Evolutionary conservation across 2,888 invertebrate genomes (phyloP), one percentile per base, ranked within the genome.

Genomic region (Malachius bipustulatus): DNA sequence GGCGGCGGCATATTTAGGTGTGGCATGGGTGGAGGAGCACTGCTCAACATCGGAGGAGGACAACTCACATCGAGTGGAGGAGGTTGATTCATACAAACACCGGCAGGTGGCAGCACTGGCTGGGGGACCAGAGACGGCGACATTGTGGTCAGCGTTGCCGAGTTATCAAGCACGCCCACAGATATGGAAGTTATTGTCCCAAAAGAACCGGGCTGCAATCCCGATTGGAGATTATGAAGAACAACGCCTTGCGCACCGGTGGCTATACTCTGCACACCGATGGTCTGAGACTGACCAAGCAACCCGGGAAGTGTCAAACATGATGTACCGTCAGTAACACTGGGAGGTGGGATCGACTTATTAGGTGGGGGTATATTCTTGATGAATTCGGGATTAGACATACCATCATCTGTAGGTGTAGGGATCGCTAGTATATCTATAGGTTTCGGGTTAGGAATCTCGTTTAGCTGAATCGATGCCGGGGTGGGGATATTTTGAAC

Each of bases 401-500:
- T 52, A 19, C 41, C 44, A 33, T 50, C 50, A 34, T 61, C 60
- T 26, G 44, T 57, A 2, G 67, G 66, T 12, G 66, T 61, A 2
- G 73, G 71, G 42, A 71, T 69, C 44, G 69, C 69, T 45, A 69
- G 62, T 32, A 70, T 62, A 48, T 76, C 75, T 49, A 74, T 55
- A 30, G 75, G 73, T 45, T 73, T 70, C 1, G 73, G 71, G 45
- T 72, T 72, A 4, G 73, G 71, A 41, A 74, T 73, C 44, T 72
- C 71, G 48, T 67, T 73, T 32, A 74, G 50, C 42, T 73, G 69
- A 32, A 73, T 63, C 3, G 74, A 71, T 48, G 68, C 66, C 1
- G 76, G 73, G 2, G 73, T 69, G 13, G 75, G 73, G 49, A 75
- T 74, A 40, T 71, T 71, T 49, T 73, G 72, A 10, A 72, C 63